Evolutionary conservation across 2,797 vertebrate species (phyloP), one percentile per base, ranked within the genome.

Genomic region (Argya squamiceps): DNA sequence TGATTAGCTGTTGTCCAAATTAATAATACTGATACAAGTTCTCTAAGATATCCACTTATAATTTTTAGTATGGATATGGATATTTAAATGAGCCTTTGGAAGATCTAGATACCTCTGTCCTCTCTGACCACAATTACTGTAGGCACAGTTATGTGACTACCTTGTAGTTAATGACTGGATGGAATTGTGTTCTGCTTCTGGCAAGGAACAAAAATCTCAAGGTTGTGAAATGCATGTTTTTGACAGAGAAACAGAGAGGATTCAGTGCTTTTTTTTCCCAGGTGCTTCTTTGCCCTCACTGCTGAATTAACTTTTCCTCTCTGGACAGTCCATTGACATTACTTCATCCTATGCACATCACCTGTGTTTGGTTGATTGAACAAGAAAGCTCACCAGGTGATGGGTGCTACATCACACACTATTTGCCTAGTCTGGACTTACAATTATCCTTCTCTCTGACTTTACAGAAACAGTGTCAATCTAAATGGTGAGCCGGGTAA

Each of bases 231-330:
- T 21, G 2, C 1, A 1, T 14, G 12, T 9, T 60, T 95, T 85
- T 88, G 20, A 62, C 18, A 41, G 22, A 43, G 65, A 81, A 49
- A 32, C 12, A 53, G 23, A 89, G 70, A 69, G 8, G 29, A 77
- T 47, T 29, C 23, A 46, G 46, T 3, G 10, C 0, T 52, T 64
- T 62, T 59, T 60, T 2, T 1, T 11, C 2, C n/a, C 20, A 44
- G 21, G 8, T 29, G 8, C 9, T 88, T 77, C 15, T 86, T 70
- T 77, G 12, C 3, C 12, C 9, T 67, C 32, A 22, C 14, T 46
- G 36, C 4, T 73, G 68, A 68, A 74, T 89, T 39, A 60, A 37
- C 15, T 70, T 32, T 41, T 56, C 26, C 16, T 21, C 9, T 68
- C 26, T 62, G 46, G 47, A 39, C 55, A 37, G 16, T 27, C 9